A percentile compares a stretch with the other conserved stretches of the same genome.
Conservation (phyloP, 2,888 invertebrate species). For the Entomobrya proxima region DNA sequence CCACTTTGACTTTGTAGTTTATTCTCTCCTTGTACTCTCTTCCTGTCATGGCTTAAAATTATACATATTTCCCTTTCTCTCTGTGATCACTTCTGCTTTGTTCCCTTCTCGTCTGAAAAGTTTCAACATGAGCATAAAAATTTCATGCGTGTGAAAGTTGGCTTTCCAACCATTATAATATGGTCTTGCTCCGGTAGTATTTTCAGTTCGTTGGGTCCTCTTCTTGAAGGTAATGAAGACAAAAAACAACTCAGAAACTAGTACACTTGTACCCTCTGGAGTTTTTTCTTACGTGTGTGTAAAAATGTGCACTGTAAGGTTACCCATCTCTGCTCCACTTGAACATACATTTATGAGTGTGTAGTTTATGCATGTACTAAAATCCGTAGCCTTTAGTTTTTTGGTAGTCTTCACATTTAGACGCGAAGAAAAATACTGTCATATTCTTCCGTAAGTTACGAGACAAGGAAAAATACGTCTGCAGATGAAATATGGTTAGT, state of each 20-base stretch:
- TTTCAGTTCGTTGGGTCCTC: slow-evolving; percentile 19
- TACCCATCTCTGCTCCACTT: neutral
- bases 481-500: neutral
- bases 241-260: neutral
- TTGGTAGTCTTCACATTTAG: neutral
- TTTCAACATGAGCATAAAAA: slow-evolving; percentile 24
- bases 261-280: neutral
- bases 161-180: slow-evolving; percentile 44
- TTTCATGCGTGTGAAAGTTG: slow-evolving; percentile 54
- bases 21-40: neutral
- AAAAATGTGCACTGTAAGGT: no score
- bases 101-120: neutral
- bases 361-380: neutral
- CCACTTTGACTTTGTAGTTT: neutral
- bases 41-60: neutral
- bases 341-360: neutral
- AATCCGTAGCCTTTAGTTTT: neutral
- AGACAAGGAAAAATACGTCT: neutral
- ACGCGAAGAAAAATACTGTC: neutral
- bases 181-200: neutral
- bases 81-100: neutral
- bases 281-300: neutral
- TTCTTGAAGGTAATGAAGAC: neutral
- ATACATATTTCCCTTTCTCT: neutral
- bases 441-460: neutral